A percentile compares a stretch with the other conserved stretches of the same genome.
phyloP scores from a whole-genome alignment of 2,113 vertebrate species.

The Boleophthalmus pectinirostris region DNA sequence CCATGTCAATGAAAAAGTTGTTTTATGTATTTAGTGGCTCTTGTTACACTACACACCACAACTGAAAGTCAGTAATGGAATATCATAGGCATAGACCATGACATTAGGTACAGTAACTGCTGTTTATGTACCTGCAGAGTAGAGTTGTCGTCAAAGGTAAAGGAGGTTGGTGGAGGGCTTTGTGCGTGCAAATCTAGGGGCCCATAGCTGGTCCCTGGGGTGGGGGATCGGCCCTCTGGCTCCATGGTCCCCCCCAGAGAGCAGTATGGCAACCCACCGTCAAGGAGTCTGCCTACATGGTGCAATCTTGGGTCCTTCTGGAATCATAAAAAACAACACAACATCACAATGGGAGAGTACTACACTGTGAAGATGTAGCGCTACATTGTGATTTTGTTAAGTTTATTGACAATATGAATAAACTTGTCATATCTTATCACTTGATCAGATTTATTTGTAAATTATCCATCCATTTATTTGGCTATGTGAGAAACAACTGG shows the following conservation, averaged over 20 bases:
- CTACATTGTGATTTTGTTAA: background rate
- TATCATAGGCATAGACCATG: too few species aligned
- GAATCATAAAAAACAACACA: slow-evolving; percentile 20
- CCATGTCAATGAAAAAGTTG: too few species aligned
- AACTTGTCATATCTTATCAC: too few species aligned
- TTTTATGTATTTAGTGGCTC: too few species aligned
- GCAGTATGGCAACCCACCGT: slow-evolving; percentile 63
- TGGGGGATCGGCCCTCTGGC: slow-evolving; percentile 56
- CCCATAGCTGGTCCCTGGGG: slow-evolving; percentile 68
- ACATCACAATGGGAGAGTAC: background rate
- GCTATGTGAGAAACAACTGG: too few species aligned
- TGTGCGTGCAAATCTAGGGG: slow-evolving; percentile 53
- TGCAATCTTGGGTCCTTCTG: slow-evolving; percentile 51
- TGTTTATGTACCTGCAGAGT: slow-evolving; percentile 65
- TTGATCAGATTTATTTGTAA: too few species aligned
- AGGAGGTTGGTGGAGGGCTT: slow-evolving; percentile 27
- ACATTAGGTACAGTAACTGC: background rate
- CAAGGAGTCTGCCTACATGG: slow-evolving; percentile 69
- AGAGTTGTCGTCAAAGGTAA: slow-evolving; percentile 51
- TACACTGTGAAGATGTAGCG: background rate
- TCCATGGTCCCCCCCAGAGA: slow-evolving; percentile 75
- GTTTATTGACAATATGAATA: too few species aligned
- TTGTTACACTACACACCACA: too few species aligned
- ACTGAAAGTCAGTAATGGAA: too few species aligned
- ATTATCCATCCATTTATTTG: too few species aligned